Conservation (phyloP, 2,113 vertebrate species). For the Python bivittatus region DNA sequence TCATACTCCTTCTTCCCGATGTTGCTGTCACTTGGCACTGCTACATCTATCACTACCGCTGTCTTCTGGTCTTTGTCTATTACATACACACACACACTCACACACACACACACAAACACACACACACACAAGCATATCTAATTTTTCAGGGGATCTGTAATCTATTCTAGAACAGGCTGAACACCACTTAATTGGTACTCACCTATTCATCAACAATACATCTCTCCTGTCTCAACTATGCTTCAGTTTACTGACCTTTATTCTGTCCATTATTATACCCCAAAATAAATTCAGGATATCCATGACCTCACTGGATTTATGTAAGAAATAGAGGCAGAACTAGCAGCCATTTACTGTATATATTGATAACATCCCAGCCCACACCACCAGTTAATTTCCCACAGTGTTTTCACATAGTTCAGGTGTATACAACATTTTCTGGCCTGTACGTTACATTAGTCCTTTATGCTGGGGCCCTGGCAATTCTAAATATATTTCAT, state of each 20-base stretch:
- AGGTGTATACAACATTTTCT: background rate
- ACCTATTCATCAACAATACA: background rate
- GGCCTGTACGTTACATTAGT: background rate
- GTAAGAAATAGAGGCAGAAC: background rate
- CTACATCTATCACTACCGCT: too few species aligned
- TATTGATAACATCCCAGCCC: background rate
- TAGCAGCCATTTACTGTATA: background rate
- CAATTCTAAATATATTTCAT: background rate
- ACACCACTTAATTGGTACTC: background rate
- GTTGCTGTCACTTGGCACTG: too few species aligned
- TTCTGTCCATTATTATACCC: background rate
- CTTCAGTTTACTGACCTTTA: background rate
- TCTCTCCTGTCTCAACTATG: background rate
- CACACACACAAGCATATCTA: too few species aligned
- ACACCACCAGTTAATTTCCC: background rate
- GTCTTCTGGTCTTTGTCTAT: too few species aligned
- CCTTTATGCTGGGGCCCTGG: background rate
- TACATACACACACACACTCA: too few species aligned
- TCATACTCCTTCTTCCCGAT: too few species aligned
- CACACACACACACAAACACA: too few species aligned
- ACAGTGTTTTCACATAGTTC: background rate
- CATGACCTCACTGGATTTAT: background rate
- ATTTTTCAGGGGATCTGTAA: background rate
- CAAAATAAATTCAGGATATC: background rate
- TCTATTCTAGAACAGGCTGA: background rate